Evolutionary conservation across 2,888 invertebrate genomes (phyloP).

Genomic region (Syrphus vitripennis): DNA sequence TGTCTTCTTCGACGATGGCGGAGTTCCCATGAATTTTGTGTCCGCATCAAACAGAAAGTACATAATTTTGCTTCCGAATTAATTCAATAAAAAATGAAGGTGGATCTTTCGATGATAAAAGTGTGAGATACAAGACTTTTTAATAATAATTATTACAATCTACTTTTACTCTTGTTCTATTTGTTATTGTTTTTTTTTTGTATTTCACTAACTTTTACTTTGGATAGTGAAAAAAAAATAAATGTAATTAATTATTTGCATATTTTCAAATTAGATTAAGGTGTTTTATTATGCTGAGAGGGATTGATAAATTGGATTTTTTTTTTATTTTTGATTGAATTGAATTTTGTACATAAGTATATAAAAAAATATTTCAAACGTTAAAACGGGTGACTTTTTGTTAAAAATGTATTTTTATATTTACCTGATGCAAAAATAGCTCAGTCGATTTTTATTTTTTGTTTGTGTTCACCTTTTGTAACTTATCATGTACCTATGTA

Average conservation of each 20-base stretch:
- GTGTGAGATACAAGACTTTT: not conserved
- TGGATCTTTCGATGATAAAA: conserved; percentile 33
- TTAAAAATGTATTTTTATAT: too few species aligned
- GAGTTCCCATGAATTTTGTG: conserved; percentile 31
- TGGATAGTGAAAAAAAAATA: not conserved
- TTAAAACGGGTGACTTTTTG: too few species aligned
- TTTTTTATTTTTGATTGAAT: not conserved
- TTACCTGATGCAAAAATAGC: too few species aligned
- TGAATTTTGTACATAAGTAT: too few species aligned
- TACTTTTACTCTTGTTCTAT: conserved; percentile 40
- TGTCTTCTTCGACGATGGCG: conserved; percentile 32
- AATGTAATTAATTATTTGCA: conserved; percentile 10
- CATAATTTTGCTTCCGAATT: conserved; percentile 47
- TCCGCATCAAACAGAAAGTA: conserved; percentile 41
- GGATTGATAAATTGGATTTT: not conserved
- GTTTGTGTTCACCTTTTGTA: too few species aligned
- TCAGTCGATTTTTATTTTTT: too few species aligned
- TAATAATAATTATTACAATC: conserved; percentile 30
- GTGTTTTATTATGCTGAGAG: not conserved
- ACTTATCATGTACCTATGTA: too few species aligned
- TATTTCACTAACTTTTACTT: conserved; percentile 35
- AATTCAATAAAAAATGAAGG: conserved; percentile 22
- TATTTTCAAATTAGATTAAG: not conserved
- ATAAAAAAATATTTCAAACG: too few species aligned
- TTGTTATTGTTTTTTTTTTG: not conserved